Conservation (phyloP, 2,797 vertebrate species). For the Apodemus agrarius region DNA sequence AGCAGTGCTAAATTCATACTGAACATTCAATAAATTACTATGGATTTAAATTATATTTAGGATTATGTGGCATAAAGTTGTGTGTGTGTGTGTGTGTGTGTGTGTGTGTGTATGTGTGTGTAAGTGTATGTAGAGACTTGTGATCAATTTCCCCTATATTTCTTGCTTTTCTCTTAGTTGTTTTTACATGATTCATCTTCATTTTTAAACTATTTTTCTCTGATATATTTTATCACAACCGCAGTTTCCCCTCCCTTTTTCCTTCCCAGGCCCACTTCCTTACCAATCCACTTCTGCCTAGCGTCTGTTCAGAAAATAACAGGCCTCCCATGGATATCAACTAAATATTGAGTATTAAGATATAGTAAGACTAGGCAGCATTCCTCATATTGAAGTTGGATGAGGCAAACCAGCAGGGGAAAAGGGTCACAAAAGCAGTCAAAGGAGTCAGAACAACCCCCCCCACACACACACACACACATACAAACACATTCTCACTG, state of each 20-base stretch:
- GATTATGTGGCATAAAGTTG: not conserved
- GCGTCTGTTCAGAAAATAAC: not conserved
- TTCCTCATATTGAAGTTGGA: not conserved
- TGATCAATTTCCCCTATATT: not conserved
- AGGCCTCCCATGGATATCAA: not conserved
- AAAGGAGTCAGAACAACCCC: not conserved
- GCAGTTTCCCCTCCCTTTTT: not conserved
- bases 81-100: not conserved
- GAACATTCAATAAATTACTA: not conserved
- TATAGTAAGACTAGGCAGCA: not conserved
- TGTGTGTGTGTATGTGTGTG: not conserved
- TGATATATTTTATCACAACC: not conserved
- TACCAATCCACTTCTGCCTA: not conserved
- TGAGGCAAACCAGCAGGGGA: not conserved
- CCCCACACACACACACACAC: too few relatives aligned
- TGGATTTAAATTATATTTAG: not conserved
- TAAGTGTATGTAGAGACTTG: not conserved
- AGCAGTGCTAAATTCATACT: not conserved
- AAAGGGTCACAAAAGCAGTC: not conserved
- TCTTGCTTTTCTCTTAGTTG: not conserved
- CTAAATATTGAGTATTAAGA: not conserved
- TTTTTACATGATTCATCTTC: not conserved
- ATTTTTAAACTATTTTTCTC: not conserved
- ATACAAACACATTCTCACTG: not conserved
- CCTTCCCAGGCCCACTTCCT: not conserved